These are phyloP conservation scores for Rhineura floridana DNA, from an alignment of 2,113 vertebrate species.

Conservation along the genomic window DNA sequence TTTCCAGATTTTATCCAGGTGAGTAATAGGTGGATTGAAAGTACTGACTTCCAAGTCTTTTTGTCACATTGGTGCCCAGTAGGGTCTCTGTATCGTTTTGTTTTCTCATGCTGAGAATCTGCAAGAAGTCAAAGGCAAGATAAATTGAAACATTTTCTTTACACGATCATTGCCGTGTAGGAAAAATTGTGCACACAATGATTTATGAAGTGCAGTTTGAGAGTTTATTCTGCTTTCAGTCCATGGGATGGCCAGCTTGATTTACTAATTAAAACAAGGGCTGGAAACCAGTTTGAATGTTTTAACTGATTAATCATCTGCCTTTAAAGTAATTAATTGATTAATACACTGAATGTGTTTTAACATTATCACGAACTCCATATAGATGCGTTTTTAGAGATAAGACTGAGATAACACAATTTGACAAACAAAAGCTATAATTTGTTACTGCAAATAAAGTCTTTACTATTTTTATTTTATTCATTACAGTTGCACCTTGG, in stretches of 20 bases:
- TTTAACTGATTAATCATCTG: not conserved
- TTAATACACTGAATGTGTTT: not conserved
- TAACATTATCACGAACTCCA: not conserved
- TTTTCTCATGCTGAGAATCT: not conserved
- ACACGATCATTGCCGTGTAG: not conserved
- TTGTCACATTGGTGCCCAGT: not conserved
- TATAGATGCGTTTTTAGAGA: not conserved
- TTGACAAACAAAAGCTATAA: too few species aligned
- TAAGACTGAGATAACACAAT: too few species aligned
- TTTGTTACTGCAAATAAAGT: too few species aligned
- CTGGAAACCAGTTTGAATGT: not conserved
- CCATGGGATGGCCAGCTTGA: not conserved
- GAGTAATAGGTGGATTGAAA: slow-evolving; percentile 23
- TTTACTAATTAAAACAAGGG: not conserved
- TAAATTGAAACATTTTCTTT: not conserved
- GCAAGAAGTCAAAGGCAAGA: not conserved
- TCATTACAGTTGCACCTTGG: too few species aligned
- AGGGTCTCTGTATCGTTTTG: not conserved
- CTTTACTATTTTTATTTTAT: too few species aligned
- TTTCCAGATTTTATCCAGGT: slow-evolving; percentile 98
- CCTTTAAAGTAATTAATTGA: not conserved
- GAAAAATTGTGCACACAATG: not conserved
- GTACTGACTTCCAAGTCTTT: accelerated
- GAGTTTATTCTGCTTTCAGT: not conserved
- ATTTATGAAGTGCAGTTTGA: not conserved